Evolutionary conservation across 2,113 vertebrate genomes (phyloP).

Genomic region (Phalacrocorax brasilianus): DNA sequence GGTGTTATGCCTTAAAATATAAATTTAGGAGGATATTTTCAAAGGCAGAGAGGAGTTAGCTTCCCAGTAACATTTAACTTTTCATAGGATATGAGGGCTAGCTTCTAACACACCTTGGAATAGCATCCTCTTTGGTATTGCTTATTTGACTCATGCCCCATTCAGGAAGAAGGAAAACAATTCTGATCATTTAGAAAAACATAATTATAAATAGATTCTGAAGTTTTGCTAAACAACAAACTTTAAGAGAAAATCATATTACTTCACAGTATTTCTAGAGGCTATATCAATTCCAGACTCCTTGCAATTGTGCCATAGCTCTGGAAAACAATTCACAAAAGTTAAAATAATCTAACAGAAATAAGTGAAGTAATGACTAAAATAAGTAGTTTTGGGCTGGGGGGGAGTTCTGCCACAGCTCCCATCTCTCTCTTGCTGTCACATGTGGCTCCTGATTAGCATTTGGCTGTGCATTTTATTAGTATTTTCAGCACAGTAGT

Average conservation of each 20-base stretch:
- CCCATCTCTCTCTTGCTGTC: background rate
- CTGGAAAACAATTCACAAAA: constrained; percentile 7
- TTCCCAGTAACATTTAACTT: background rate
- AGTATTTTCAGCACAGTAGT: constrained; percentile 49
- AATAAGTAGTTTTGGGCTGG: background rate
- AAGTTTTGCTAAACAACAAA: background rate
- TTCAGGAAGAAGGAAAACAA: background rate
- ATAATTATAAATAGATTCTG: background rate
- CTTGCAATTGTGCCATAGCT: background rate
- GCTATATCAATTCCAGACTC: background rate
- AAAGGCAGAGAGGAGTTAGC: background rate
- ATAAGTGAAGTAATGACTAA: background rate
- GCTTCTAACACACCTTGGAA: background rate
- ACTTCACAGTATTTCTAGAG: background rate
- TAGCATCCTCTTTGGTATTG: background rate
- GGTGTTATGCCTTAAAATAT: background rate
- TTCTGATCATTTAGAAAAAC: constrained; percentile 14
- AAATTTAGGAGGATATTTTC: background rate
- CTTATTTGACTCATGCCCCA: background rate
- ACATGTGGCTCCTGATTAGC: background rate
- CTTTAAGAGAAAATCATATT: background rate
- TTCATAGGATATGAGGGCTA: background rate
- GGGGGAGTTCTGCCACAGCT: background rate
- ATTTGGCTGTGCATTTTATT: background rate
- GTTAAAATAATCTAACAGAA: constrained; percentile 1